Percentiles rank a stretch among this genome's conserved stretches.
phyloP scores from a whole-genome alignment of 2,888 invertebrate species.

The Drosophila neonasuta region DNA sequence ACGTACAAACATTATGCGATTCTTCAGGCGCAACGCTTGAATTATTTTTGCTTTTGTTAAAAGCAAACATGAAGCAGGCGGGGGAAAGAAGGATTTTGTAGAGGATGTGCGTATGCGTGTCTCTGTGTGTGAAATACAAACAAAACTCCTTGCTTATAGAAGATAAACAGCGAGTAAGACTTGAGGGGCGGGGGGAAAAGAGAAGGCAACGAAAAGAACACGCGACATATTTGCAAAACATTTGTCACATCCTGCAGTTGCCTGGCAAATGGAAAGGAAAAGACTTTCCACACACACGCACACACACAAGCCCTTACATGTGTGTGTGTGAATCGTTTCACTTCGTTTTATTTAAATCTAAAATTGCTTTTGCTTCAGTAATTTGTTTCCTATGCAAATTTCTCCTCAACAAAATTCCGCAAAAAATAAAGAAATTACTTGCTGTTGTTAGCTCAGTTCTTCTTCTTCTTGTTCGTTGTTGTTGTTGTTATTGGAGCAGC shows the following conservation, averaged over 20 bases:
- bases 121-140: conserved; percentile 29
- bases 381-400: conserved; percentile 71
- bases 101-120: conserved; percentile 45
- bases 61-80: conserved; percentile 60
- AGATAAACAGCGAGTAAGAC: conserved; percentile 22
- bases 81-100: not conserved
- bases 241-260: conserved; percentile 65
- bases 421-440: conserved; percentile 18
- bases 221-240: conserved; percentile 68
- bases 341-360: conserved; percentile 59
- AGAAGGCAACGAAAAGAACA: conserved; percentile 36
- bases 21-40: conserved; percentile 64
- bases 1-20: conserved; percentile 51
- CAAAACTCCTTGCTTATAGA: conserved; percentile 20
- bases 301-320: conserved; percentile 3
- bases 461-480: conserved; percentile 4
- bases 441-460: not conserved
- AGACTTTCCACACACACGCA: conserved; percentile 42
- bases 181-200: conserved; percentile 6
- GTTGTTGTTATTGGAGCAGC: conserved; percentile 23
- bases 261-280: conserved; percentile 58
- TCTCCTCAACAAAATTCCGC: conserved; percentile 16
- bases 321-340: conserved; percentile 18
- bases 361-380: conserved; percentile 67
- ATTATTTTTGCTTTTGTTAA: conserved; percentile 72